A percentile compares a stretch with the other conserved stretches of the same genome.
Conservation (phyloP, 1,140 invertebrate species). For the Ceratina calcarata region DNA sequence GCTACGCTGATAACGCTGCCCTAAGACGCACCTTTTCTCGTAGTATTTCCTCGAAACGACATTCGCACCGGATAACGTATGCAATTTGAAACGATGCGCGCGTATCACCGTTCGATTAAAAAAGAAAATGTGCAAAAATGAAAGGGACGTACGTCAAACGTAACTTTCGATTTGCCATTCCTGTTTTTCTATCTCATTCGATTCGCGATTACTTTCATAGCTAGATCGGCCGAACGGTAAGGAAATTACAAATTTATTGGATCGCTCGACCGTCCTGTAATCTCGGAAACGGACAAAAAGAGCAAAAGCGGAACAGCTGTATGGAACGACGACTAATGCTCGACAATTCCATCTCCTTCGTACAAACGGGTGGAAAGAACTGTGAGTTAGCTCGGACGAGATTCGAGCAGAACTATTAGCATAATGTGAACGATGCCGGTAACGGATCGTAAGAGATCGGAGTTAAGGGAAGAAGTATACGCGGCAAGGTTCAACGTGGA, state of each 20-base stretch:
- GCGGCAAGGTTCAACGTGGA: too few species aligned
- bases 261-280: slow-evolving; percentile 43
- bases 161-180: too few species aligned
- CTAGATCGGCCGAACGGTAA: background rate
- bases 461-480: slow-evolving; percentile 10
- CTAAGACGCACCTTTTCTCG: slow-evolving; percentile 13
- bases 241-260: slow-evolving; percentile 37
- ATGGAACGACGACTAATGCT: background rate
- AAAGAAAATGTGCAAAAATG: too few species aligned
- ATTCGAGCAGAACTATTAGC: slow-evolving; percentile 45
- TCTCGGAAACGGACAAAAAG: slow-evolving; percentile 35
- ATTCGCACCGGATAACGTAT: too few species aligned
- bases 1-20: slow-evolving; percentile 63
- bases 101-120: background rate
- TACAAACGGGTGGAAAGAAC: background rate
- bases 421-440: slow-evolving; percentile 38
- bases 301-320: background rate
- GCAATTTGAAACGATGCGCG: too few species aligned
- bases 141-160: too few species aligned
- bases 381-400: slow-evolving; percentile 17
- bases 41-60: too few species aligned
- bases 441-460: slow-evolving; percentile 11
- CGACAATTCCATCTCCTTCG: background rate
- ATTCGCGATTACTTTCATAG: too few species aligned
- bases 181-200: too few species aligned